Evolutionary conservation across 2,113 vertebrate species (phyloP).

Genomic region (Dendrocopos noguchii): DNA sequence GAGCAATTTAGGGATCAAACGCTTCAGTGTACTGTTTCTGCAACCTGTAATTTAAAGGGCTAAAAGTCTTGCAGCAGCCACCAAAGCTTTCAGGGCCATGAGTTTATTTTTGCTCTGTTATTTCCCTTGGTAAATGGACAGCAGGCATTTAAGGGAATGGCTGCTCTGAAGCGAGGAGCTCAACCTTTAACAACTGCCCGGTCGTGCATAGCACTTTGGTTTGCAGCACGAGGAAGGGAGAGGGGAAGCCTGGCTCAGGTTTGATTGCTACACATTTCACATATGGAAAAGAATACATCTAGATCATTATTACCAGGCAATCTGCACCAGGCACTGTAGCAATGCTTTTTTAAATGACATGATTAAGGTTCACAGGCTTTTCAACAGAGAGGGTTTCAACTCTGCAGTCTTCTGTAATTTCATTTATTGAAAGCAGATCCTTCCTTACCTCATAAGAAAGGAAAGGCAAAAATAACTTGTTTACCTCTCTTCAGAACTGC

Average conservation of each 20-base stretch:
- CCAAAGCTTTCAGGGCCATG: not conserved
- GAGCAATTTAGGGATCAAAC: conserved; percentile 37
- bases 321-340: not conserved
- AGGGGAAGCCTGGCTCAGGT: not conserved
- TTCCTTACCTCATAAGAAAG: not conserved
- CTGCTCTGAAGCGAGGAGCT: not conserved
- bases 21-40: conserved; percentile 19
- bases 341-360: not conserved
- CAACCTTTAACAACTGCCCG: not conserved
- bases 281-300: not conserved
- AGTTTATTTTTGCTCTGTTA: conserved; percentile 26
- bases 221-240: not conserved
- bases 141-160: not conserved
- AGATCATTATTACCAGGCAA: not conserved
- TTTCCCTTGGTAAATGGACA: conserved; percentile 29
- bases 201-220: not conserved
- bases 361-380: not conserved
- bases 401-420: not conserved
- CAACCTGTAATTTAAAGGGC: conserved; percentile 32
- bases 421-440: not conserved
- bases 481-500: not conserved
- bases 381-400: not conserved
- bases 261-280: not conserved
- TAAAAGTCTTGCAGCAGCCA: conserved; percentile 27
- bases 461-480: not conserved